These are phyloP conservation scores for Lasiommata megera DNA, from an alignment of 2,888 invertebrate species.

Conservation along the genomic window DNA sequence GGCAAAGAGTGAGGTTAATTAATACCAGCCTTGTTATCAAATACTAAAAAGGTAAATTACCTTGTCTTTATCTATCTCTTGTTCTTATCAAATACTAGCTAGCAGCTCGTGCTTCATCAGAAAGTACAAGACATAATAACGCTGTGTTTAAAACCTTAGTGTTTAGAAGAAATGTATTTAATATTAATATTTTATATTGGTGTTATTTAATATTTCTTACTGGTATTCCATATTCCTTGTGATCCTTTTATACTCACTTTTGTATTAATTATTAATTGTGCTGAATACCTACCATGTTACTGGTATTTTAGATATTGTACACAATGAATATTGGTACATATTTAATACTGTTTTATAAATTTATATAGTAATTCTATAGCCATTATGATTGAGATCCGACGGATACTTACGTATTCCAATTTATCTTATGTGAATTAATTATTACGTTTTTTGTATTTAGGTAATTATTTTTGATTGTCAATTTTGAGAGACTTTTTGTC, in stretches of 20 bases:
- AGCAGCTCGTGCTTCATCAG: neutral
- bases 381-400: too few species aligned
- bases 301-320: neutral
- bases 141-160: neutral
- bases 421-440: too few species aligned
- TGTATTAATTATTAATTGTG: neutral
- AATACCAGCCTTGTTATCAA: neutral
- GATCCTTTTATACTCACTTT: neutral
- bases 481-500: too few species aligned
- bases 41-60: neutral
- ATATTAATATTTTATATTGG: neutral
- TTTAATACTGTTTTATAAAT: too few species aligned
- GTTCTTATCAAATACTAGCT: neutral
- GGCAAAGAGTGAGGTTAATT: too few species aligned
- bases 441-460: too few species aligned
- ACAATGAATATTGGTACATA: too few species aligned
- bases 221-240: neutral
- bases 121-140: neutral
- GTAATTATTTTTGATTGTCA: too few species aligned
- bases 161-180: neutral
- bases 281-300: neutral
- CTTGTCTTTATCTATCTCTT: neutral
- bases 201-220: neutral
- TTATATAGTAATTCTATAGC: too few species aligned
- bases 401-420: too few species aligned